Evolutionary conservation across 2,888 invertebrate genomes (phyloP).

Genomic region (Pachydiplax longipennis): DNA sequence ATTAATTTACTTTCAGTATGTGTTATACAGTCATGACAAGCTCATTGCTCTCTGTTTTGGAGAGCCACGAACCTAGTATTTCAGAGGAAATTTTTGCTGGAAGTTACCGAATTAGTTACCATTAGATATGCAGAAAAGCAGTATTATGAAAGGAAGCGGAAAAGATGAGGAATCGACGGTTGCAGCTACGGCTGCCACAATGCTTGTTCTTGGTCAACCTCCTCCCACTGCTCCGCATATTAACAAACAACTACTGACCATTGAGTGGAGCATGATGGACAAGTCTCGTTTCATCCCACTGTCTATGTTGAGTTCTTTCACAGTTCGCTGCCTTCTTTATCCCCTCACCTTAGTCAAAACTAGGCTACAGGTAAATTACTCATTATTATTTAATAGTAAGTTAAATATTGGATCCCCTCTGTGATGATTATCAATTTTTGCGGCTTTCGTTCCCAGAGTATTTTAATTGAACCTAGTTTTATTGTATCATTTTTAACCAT

Average conservation of each 20-base stretch:
- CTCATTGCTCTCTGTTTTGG: not conserved
- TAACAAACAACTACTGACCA: conserved; percentile 67
- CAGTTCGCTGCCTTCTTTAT: conserved; percentile 79
- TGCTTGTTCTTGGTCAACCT: not conserved
- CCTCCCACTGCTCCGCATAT: not conserved
- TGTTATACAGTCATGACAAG: not conserved
- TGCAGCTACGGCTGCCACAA: not conserved
- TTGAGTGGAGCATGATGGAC: conserved; percentile 99
- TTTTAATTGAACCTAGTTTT: no score
- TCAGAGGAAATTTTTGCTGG: not conserved
- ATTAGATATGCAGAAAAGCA: not conserved
- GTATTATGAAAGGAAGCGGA: not conserved
- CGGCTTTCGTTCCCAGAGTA: no score
- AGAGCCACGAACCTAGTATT: not conserved
- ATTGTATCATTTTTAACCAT: no score
- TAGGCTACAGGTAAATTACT: conserved; percentile 75
- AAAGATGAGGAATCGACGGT: not conserved
- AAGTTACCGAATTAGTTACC: not conserved
- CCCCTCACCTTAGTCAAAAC: conserved; percentile 95
- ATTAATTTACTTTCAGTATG: conserved; percentile 7
- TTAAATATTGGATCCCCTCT: no score
- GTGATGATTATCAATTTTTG: no score
- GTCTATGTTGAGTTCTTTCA: conserved; percentile 87
- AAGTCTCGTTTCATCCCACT: conserved; percentile 92
- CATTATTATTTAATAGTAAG: not conserved